Conservation (phyloP, 1,140 invertebrate species). For the Agrilus planipennis region DNA sequence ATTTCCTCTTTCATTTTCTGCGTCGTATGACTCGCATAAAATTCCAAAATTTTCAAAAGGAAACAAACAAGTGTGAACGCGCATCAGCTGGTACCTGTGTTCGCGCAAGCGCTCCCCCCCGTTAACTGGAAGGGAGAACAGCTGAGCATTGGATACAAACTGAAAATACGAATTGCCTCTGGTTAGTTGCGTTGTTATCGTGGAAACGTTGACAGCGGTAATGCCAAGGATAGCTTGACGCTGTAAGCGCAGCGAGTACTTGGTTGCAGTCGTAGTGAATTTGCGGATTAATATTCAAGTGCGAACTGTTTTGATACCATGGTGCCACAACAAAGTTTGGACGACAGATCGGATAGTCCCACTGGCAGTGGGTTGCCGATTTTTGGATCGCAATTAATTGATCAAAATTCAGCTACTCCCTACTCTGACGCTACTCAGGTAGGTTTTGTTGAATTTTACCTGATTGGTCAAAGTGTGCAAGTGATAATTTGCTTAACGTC, state of each 20-base stretch:
- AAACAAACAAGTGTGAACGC: conserved; percentile 5
- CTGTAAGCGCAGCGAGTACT: conserved; percentile 25
- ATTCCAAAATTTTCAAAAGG: background rate
- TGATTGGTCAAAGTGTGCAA: background rate
- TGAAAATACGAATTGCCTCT: conserved; percentile 24
- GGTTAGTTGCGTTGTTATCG: conserved; percentile 27
- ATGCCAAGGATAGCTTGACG: conserved; percentile 25
- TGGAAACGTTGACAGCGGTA: conserved; percentile 13
- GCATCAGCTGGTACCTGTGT: conserved; percentile 16
- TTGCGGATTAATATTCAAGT: conserved; percentile 5
- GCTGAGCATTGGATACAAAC: conserved; percentile 30
- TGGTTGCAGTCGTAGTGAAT: conserved; percentile 11
- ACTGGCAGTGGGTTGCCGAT: conserved; percentile 37
- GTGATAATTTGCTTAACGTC: too few species aligned
- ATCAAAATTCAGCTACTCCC: conserved; percentile 82
- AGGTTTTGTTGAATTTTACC: conserved; percentile 29
- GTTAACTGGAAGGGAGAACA: conserved; percentile 17
- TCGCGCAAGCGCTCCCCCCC: conserved; percentile 19
- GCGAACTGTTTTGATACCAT: conserved; percentile 28
- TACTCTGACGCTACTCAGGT: conserved; percentile 95
- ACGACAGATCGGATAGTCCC: conserved; percentile 38
- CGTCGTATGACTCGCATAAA: too few species aligned
- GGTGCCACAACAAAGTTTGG: conserved; percentile 47
- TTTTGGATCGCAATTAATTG: conserved; percentile 76
- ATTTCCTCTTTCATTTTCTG: too few species aligned